Conservation (phyloP, 2,797 vertebrate genomes). For the Diplodus sargus region DNA sequence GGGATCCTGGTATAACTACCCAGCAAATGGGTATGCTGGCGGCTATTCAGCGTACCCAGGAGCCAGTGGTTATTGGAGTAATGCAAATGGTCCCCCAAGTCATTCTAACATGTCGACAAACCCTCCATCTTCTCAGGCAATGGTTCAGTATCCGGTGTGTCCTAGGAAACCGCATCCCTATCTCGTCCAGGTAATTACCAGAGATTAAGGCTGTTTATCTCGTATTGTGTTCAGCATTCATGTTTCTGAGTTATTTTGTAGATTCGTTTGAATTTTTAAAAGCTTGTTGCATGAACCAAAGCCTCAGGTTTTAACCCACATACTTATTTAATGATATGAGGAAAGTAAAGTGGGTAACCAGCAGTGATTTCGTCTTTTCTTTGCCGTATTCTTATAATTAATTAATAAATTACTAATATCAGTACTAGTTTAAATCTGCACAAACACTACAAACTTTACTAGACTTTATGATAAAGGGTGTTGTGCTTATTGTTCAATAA, state of each 20-base stretch:
- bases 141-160: constrained; percentile 90
- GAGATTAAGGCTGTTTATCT: background rate
- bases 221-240: background rate
- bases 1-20: constrained; percentile 87
- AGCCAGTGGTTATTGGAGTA: constrained; percentile 86
- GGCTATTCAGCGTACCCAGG: constrained; percentile 86
- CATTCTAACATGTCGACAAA: constrained; percentile 87
- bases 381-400: too few species aligned
- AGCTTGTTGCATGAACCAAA: background rate
- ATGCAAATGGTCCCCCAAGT: constrained; percentile 82
- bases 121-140: constrained; percentile 87
- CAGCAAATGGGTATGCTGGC: constrained; percentile 85
- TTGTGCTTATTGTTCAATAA: background rate
- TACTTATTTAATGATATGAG: background rate
- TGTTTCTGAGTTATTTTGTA: background rate
- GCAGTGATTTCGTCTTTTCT: background rate
- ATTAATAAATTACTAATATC: background rate
- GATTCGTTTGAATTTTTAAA: background rate
- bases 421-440: background rate
- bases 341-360: background rate
- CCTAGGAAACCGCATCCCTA: constrained; percentile 83
- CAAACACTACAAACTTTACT: background rate
- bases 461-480: background rate
- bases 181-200: constrained; percentile 78
- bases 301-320: background rate